Conservation (phyloP, 2,888 invertebrate genomes). For the Caenorhabditis uteleia region DNA sequence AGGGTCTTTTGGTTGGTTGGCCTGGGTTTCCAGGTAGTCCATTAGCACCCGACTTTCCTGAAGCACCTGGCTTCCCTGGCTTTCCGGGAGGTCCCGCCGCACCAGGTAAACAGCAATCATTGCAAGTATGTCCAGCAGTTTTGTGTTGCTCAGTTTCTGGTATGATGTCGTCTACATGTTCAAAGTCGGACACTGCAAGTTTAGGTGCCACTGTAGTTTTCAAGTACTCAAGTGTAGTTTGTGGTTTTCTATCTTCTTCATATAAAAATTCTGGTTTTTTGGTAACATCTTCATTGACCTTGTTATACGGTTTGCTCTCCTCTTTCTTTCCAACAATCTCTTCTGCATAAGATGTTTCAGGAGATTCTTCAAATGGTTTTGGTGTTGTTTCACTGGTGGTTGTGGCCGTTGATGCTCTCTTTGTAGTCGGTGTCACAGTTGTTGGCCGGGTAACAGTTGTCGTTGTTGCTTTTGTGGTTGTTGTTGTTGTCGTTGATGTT, state of each 20-base stretch:
- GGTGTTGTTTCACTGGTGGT: neutral
- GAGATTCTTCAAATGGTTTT: too few species aligned
- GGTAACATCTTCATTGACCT: too few species aligned
- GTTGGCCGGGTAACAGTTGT: constrained; percentile 11
- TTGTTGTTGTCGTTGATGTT: constrained; percentile 15
- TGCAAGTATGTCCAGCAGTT: constrained; percentile 11
- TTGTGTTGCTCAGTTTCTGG: constrained; percentile 8
- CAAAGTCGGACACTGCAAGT: constrained; percentile 11
- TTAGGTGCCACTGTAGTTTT: constrained; percentile 16
- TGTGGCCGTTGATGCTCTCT: constrained; percentile 11
- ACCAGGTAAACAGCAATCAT: constrained; percentile 33
- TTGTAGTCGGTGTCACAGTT: neutral
- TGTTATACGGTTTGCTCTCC: too few species aligned
- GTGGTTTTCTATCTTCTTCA: too few species aligned
- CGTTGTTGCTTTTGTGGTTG: constrained; percentile 6
- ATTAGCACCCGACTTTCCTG: constrained; percentile 35
- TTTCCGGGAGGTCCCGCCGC: constrained; percentile 30
- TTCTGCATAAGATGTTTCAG: too few species aligned
- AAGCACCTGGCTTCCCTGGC: constrained; percentile 31
- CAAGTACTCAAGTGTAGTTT: constrained; percentile 14
- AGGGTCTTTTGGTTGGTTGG: constrained; percentile 20
- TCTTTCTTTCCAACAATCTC: too few species aligned
- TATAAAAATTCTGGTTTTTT: neutral
- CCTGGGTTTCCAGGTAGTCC: constrained; percentile 42
- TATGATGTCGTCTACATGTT: neutral